Percentiles rank a stretch among this genome's conserved stretches.
phyloP scores from a whole-genome alignment of 2,113 vertebrate genomes.

The Tenebrosternarchus preto region DNA sequence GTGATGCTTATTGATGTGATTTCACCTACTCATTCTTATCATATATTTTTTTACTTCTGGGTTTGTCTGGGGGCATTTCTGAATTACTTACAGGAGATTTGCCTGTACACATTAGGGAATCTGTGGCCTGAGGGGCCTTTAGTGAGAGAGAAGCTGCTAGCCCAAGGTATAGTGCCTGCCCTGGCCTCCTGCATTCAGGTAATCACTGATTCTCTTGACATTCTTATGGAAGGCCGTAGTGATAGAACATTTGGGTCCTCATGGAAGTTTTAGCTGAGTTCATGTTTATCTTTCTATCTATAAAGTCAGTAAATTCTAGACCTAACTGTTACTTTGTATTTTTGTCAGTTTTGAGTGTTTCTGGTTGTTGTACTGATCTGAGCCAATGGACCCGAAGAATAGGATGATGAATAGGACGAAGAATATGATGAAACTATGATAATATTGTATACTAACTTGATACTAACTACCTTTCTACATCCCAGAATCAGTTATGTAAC shows the following conservation, averaged over 20 bases:
- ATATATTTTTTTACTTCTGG: neutral
- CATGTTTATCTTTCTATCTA: too few species aligned
- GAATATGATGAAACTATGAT: too few species aligned
- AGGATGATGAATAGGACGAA: too few species aligned
- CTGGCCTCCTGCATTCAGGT: conserved; percentile 87
- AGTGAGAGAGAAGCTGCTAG: conserved; percentile 85
- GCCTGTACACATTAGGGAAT: conserved; percentile 93
- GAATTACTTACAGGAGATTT: conserved; percentile 81
- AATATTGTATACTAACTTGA: neutral
- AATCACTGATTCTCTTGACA: neutral
- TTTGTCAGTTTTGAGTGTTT: neutral
- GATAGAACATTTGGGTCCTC: neutral
- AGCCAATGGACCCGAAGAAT: neutral
- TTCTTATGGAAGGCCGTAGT: neutral
- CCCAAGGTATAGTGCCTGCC: conserved; percentile 88
- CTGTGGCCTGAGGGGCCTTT: conserved; percentile 83
- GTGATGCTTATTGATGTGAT: neutral
- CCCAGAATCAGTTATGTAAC: conserved; percentile 79
- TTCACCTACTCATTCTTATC: neutral
- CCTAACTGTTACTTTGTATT: neutral
- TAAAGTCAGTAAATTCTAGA: neutral
- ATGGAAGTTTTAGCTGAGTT: neutral
- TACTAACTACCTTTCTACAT: conserved; percentile 31
- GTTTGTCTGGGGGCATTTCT: neutral
- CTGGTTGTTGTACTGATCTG: neutral